A percentile compares a stretch with the other conserved stretches of the same genome.
Evolutionary conservation across 2,113 vertebrate species (phyloP).

Genomic region (Fregetta grallaria): DNA sequence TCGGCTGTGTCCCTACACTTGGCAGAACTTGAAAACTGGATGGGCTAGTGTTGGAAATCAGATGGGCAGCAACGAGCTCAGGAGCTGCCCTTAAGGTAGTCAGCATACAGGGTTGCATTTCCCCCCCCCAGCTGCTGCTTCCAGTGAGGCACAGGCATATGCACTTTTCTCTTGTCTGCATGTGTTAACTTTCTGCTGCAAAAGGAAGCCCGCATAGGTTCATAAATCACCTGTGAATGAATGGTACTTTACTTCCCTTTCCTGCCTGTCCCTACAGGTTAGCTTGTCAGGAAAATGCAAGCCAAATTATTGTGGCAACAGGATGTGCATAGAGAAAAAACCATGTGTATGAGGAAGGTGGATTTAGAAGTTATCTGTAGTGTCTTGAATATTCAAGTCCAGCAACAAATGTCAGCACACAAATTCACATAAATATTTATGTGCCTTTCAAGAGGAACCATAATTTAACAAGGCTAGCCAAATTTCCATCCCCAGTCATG

Average conservation of each 20-base stretch:
- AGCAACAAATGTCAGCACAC: neutral
- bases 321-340: neutral
- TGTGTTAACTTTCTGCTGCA: neutral
- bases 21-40: neutral
- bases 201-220: neutral
- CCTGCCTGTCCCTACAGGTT: neutral
- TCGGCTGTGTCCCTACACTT: neutral
- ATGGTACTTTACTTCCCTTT: neutral
- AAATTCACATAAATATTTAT: constrained; percentile 45
- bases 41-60: neutral
- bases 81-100: neutral
- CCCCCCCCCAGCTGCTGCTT: neutral
- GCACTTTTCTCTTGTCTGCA: neutral
- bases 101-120: neutral
- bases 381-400: neutral
- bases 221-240: constrained; percentile 19
- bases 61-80: neutral
- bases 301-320: neutral
- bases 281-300: neutral
- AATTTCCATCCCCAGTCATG: constrained; percentile 1
- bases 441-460: neutral
- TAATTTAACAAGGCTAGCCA: neutral
- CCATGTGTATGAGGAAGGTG: neutral
- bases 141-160: neutral
- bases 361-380: neutral